Evolutionary conservation across 35 echinoderm and acorn worm species (phyloP), one percentile per base, ranked within the genome.

Genomic region (Ptychodera flava): DNA sequence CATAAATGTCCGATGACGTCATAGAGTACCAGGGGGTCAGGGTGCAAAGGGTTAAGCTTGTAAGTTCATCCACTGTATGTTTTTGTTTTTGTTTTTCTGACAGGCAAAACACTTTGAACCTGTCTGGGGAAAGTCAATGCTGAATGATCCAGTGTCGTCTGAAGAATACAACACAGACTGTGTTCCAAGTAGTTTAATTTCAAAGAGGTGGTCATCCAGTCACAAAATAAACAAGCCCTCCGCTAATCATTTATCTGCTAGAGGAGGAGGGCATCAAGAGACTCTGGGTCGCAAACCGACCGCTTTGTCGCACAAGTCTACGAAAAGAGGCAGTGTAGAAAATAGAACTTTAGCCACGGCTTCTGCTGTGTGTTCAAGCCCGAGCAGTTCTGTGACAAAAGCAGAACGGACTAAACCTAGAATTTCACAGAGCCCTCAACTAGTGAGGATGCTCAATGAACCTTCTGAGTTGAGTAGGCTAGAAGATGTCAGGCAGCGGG

Each of bases 61-160:
- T n/a, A n/a, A n/a, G n/a, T n/a, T n/a, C n/a, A n/a, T n/a, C n/a
- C n/a, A n/a, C n/a, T n/a, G n/a, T n/a, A n/a, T n/a, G n/a, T n/a
- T n/a, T n/a, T n/a, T n/a, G n/a, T n/a, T n/a, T n/a, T n/a, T n/a
- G n/a, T 85, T 84, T 81, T 77, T 81, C 38, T 87, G 88, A 14
- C 75, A 99, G 96, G 81, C 86, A 22, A 93, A 94, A 76, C 93
- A 99, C 82, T 99, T 99, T 94, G 96, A 99, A 84, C 96, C 96
- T 36, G 80, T 92, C 28, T 99, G 96, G 95, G 96, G 96, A 86
- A 92, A 97, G 84, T 92, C 93, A 16, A 64, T 64, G 22, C 22
- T 64, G 22, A 6, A 6, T 12, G 45, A 64, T 22, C 45, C 45
- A 64, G 22, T 64, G 6, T 64, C 45, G 22, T 64, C 22, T 64